Conservation (phyloP, 2,113 vertebrate genomes). For the Eurypyga helias region DNA sequence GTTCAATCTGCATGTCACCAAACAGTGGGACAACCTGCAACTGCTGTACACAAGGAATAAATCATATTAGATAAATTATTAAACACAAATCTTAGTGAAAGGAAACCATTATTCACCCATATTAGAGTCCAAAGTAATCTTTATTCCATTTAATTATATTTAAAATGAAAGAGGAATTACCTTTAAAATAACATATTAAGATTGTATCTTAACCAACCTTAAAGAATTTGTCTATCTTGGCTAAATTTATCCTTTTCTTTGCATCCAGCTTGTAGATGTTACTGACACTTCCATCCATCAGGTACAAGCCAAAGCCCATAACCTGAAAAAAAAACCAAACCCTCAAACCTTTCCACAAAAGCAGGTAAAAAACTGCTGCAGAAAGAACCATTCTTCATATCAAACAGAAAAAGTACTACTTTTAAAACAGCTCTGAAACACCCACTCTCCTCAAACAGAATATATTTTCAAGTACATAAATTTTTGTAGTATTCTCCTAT, state of each 20-base stretch:
- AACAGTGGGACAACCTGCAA: conserved; percentile 97
- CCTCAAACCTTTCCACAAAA: neutral
- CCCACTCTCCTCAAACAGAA: neutral
- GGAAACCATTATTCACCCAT: neutral
- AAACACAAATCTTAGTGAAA: neutral
- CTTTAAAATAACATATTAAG: neutral
- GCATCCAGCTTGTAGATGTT: conserved; percentile 98
- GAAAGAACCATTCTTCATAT: neutral
- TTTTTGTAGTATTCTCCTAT: neutral
- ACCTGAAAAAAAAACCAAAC: conserved; percentile 80
- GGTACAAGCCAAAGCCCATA: conserved; percentile 97
- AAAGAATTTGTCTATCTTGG: conserved; percentile 97
- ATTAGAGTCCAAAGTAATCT: neutral
- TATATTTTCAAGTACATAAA: neutral
- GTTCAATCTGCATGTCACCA: conserved; percentile 98
- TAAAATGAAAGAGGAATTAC: neutral
- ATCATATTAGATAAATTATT: neutral
- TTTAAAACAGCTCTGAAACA: neutral
- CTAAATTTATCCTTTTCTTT: conserved; percentile 97
- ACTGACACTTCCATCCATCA: conserved; percentile 96
- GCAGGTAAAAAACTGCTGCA: neutral
- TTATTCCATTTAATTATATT: neutral
- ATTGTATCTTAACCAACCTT: conserved; percentile 82
- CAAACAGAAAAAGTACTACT: neutral
- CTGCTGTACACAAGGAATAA: conserved; percentile 79